Percentiles rank a stretch among this genome's conserved stretches.
phyloP scores from a whole-genome alignment of 2,113 vertebrate genomes.

The Hyla sarda region DNA sequence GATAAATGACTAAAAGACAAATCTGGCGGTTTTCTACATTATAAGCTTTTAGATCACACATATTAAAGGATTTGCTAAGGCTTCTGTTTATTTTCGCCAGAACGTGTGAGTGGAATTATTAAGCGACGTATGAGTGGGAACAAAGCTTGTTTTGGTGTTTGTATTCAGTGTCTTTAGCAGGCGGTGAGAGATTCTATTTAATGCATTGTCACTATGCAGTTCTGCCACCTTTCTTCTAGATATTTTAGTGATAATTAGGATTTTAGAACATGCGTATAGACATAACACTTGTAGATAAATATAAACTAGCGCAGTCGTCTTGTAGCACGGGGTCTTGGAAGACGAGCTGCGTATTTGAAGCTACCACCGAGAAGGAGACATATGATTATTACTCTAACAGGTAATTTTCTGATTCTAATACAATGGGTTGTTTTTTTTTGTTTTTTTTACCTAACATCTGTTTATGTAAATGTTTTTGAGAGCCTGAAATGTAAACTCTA shows the following conservation, averaged over 20 bases:
- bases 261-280: constrained; percentile 23
- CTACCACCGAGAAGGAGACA: background rate
- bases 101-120: constrained; percentile 11
- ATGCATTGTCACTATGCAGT: background rate
- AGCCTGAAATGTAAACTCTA: background rate
- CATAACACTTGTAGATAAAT: constrained; percentile 17
- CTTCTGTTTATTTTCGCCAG: constrained; percentile 2
- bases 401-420: constrained; percentile 15
- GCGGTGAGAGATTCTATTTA: background rate
- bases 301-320: background rate
- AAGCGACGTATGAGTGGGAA: background rate
- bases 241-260: constrained; percentile 28
- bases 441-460: no score
- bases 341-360: background rate
- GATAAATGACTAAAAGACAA: constrained; percentile 5
- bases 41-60: constrained; percentile 18
- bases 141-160: background rate
- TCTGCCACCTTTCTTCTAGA: constrained; percentile 6
- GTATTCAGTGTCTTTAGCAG: background rate
- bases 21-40: background rate
- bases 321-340: background rate
- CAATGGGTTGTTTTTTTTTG: background rate
- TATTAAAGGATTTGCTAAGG: constrained; percentile 44
- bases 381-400: background rate
- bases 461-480: constrained; percentile 2